These are phyloP conservation scores for Agrenia bidenticulata DNA, from an alignment of 2,888 invertebrate genomes.

Conservation along the genomic window DNA sequence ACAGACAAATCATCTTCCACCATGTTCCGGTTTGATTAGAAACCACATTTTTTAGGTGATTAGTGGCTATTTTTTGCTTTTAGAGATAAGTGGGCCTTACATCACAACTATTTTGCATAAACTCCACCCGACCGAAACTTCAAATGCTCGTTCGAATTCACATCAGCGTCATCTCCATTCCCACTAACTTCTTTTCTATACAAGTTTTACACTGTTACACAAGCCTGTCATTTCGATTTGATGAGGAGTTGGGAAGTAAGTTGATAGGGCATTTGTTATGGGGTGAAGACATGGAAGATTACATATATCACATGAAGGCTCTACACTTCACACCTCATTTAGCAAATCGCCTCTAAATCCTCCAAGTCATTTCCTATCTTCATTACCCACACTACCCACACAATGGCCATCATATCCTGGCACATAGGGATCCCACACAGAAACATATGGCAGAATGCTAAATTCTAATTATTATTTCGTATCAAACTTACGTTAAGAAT, in stretches of 20 bases:
- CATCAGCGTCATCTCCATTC: no score
- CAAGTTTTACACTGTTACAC: no score
- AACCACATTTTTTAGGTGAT: slow-evolving; percentile 5
- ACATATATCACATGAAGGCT: slow-evolving; percentile 10
- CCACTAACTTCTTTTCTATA: no score
- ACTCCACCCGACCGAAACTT: no score
- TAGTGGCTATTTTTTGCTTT: not conserved
- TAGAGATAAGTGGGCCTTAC: no score
- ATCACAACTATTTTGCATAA: no score
- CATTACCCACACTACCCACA: not conserved
- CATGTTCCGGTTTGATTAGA: slow-evolving; percentile 2
- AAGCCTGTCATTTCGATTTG: no score
- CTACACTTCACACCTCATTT: slow-evolving; percentile 30
- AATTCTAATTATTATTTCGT: not conserved
- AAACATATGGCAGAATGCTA: no score
- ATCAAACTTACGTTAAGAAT: slow-evolving; percentile 49
- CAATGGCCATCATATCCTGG: no score
- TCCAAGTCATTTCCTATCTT: slow-evolving; percentile 11
- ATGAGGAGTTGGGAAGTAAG: slow-evolving; percentile 12
- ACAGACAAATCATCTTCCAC: not conserved
- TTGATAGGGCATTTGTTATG: not conserved
- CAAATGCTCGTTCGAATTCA: no score
- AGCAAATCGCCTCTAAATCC: not conserved
- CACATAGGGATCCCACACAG: no score
- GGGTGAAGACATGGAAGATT: not conserved